phyloP scores from a whole-genome alignment of 2,888 invertebrate genomes.

The Platycheirus rosarum region DNA sequence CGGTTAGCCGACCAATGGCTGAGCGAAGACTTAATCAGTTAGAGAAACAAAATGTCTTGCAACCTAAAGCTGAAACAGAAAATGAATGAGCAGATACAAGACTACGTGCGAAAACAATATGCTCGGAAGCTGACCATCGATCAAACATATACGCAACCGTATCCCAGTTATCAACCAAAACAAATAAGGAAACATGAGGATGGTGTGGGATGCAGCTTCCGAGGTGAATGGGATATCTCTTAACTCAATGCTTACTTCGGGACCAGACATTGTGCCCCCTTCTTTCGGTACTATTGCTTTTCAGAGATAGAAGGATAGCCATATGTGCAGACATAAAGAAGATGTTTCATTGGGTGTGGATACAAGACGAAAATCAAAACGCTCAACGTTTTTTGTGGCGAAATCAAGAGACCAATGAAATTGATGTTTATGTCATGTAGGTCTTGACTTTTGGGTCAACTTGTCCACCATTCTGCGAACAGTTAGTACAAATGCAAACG shows the following conservation, averaged over 20 bases:
- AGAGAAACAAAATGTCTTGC: no score
- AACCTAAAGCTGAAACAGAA: no score
- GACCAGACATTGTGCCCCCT: not conserved
- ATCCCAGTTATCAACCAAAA: not conserved
- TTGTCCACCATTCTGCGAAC: slow-evolving; percentile 30
- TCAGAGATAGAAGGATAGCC: not conserved
- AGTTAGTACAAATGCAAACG: slow-evolving; percentile 55
- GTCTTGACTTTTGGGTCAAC: slow-evolving; percentile 32
- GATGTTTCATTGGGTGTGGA: slow-evolving; percentile 11
- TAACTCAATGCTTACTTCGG: no score
- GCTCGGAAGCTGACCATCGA: no score
- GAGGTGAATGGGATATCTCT: not conserved
- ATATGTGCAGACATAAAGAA: no score
- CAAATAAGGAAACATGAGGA: not conserved
- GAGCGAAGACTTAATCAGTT: no score
- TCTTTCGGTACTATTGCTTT: not conserved
- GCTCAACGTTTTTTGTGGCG: slow-evolving; percentile 40
- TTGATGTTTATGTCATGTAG: slow-evolving; percentile 13
- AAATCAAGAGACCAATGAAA: not conserved
- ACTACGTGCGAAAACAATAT: no score
- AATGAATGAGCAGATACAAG: no score
- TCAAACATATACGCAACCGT: not conserved
- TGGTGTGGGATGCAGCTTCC: slow-evolving; percentile 31
- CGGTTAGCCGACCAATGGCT: not conserved
- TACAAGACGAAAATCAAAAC: slow-evolving; percentile 3